Base-by-base conservation (phyloP, 2,888 invertebrate species). In the Campoplex capitator region DNA sequence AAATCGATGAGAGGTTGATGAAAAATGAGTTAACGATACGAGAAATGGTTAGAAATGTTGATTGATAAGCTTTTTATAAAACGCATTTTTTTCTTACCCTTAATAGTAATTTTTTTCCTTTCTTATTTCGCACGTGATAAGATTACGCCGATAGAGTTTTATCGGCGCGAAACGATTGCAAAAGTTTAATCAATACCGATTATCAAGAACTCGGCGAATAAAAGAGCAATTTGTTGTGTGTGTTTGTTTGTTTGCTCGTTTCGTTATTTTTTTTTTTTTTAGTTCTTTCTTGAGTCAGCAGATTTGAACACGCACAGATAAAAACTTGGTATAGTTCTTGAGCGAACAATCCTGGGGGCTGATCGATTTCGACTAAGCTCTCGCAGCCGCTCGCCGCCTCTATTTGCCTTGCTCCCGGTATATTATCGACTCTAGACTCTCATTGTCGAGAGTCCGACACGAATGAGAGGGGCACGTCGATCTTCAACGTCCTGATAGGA, bases 361-460 rank as follows among this genome's bases (percentile, higher is more conserved):
- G 84, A 87, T 87, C 84, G 87, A 87, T 87, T 87, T 82, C 48
- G 82, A 87, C 87, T 87, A 84, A 86, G 68, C 87, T 87, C 78
- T 74, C 68, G 67, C 67, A 38, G 38, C 38, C 81, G 45, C 35
- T 74, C 68, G 62, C 70, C 71, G 74, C 38, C 58, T 67, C 74
- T 80, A 58, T 80, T 68, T 80, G 67, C 73, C 81, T 83, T 79
- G 68, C 51, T 54, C 77, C 11, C 48, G 58, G 81, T 58, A 62
- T 32, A 82, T 58, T 84, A 87, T 87, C 84, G 84, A 87, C 87
- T 84, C 35, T 74, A 18, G 18, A 68, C 32, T 70, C 84, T 78
- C 77, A 56, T 73, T 86, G 73, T 74, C 28, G 80, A 77, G 54
- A 56, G 74, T 74, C 38, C 23, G 35, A 54, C 35, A 35, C 13